Evolutionary conservation across 2,888 invertebrate genomes (phyloP).

Genomic region (Molorchus minor): DNA sequence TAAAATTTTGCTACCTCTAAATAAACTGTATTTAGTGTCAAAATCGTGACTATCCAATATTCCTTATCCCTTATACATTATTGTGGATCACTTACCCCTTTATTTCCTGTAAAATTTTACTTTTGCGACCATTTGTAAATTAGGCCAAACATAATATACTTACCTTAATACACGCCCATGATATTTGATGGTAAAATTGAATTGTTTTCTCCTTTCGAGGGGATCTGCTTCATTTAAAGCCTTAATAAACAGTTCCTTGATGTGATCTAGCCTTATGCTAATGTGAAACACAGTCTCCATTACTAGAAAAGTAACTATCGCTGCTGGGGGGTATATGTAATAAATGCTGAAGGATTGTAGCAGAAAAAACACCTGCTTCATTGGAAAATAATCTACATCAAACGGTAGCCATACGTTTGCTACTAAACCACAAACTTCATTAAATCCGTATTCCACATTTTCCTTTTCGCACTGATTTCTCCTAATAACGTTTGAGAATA

Average conservation of each 20-base stretch:
- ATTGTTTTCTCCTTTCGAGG: constrained; percentile 17
- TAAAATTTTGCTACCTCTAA: too few species aligned
- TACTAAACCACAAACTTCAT: constrained; percentile 32
- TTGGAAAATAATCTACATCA: constrained; percentile 26
- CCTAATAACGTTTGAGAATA: constrained; percentile 28
- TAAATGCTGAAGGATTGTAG: constrained; percentile 25
- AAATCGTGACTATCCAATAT: too few species aligned
- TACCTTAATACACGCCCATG: constrained; percentile 30
- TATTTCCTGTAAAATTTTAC: too few species aligned
- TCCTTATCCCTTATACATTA: too few species aligned
- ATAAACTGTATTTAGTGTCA: too few species aligned
- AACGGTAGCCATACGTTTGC: constrained; percentile 33
- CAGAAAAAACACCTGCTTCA: constrained; percentile 21
- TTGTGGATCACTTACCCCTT: too few species aligned
- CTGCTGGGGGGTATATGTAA: constrained; percentile 27
- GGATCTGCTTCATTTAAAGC: constrained; percentile 21
- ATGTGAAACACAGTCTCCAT: constrained; percentile 33
- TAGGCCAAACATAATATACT: too few species aligned
- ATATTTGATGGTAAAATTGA: constrained; percentile 26
- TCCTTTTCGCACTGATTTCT: constrained; percentile 15
- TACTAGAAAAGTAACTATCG: constrained; percentile 21
- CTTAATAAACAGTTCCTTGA: constrained; percentile 16
- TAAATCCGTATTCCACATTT: constrained; percentile 18
- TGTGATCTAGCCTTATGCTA: constrained; percentile 23
- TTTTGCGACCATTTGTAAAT: too few species aligned